These are phyloP conservation scores for Pristionchus japonicus DNA, from an alignment of 2,888 invertebrate genomes.

Conservation along the genomic window DNA sequence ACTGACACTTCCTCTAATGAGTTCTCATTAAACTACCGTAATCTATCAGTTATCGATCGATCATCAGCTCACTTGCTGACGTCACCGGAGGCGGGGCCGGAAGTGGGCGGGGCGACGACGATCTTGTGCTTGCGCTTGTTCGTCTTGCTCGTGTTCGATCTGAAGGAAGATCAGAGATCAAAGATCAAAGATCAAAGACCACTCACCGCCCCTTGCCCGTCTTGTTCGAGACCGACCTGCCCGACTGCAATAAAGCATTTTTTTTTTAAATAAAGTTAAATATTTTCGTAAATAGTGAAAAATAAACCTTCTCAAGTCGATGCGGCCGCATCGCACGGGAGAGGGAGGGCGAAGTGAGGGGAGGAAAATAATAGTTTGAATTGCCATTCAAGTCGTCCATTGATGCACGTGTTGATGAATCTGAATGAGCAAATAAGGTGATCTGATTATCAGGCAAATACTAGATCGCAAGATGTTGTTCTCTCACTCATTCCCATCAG, in stretches of 20 bases:
- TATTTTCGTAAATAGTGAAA: background rate
- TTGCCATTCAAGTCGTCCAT: no score
- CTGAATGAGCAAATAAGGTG: background rate
- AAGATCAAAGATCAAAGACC: background rate
- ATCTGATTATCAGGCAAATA: background rate
- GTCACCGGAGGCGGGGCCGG: background rate
- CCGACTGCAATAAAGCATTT: background rate
- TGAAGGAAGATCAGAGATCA: background rate
- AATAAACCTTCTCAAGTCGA: background rate
- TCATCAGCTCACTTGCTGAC: background rate
- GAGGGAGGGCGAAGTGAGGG: background rate
- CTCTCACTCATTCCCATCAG: background rate
- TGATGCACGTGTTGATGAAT: background rate
- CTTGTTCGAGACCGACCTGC: background rate
- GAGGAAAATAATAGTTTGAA: no score
- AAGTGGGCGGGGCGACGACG: background rate
- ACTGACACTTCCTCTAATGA: background rate
- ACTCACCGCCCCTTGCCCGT: background rate
- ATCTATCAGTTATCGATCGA: background rate
- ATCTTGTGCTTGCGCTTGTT: constrained; percentile 1
- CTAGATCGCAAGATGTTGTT: background rate
- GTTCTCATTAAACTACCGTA: background rate
- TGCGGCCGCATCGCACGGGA: background rate
- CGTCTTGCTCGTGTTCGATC: background rate
- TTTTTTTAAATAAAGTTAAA: no score